A percentile compares a stretch with the other conserved stretches of the same genome.
phyloP scores from a whole-genome alignment of 2,113 vertebrate species.

The Tetraodon nigroviridis region DNA sequence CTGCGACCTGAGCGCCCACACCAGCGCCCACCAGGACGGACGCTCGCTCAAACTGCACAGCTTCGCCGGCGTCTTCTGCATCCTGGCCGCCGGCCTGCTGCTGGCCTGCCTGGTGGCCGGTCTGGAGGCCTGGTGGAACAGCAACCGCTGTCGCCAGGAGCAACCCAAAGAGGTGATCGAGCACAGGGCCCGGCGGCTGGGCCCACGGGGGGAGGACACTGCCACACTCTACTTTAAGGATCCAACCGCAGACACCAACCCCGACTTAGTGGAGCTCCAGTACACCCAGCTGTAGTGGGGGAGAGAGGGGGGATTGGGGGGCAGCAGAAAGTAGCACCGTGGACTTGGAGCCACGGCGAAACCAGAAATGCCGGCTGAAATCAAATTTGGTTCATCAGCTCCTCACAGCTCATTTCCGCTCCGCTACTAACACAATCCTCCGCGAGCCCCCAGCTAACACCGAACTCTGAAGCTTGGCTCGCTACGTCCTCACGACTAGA shows the following conservation, averaged over 20 bases:
- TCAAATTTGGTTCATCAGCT: constrained; percentile 69
- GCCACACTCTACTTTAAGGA: constrained; percentile 81
- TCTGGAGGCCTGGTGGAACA: constrained; percentile 95
- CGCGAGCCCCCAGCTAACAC: no score
- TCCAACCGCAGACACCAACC: constrained; percentile 71
- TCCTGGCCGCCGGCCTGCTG: constrained; percentile 93
- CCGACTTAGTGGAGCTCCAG: constrained; percentile 76
- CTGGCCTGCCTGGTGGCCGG: constrained; percentile 96
- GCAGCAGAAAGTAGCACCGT: constrained; percentile 21
- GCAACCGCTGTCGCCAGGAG: constrained; percentile 92
- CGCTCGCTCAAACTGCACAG: constrained; percentile 95
- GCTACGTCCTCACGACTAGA: no score
- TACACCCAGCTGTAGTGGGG: constrained; percentile 79
- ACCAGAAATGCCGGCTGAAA: constrained; percentile 55
- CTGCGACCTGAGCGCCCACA: constrained; percentile 86
- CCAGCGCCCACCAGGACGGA: constrained; percentile 81
- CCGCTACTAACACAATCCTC: background rate
- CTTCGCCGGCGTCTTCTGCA: constrained; percentile 97
- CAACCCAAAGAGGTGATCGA: constrained; percentile 94
- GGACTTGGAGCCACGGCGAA: constrained; percentile 21
- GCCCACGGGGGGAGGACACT: constrained; percentile 73
- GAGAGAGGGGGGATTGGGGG: constrained; percentile 6
- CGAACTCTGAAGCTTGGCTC: background rate
- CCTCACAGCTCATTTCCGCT: background rate
- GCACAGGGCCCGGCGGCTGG: constrained; percentile 71